Evolutionary conservation across 2,113 vertebrate species (phyloP), one percentile per base, ranked within the genome.

Genomic region (Trematomus loennbergii): DNA sequence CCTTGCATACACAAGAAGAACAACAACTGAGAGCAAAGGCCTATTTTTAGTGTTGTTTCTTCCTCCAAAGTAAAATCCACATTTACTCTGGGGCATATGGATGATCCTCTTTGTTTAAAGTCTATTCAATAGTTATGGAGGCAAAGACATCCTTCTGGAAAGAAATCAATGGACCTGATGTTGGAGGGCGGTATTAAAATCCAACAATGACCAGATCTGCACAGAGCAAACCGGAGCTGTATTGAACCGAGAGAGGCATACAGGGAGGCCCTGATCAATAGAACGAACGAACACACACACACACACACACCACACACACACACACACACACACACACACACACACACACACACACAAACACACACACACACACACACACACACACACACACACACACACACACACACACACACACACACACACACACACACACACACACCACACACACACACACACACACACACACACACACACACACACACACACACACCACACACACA

Each of bases 31-130:
- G 29, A 73, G 59, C 29, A 67, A 25, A 15, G 12, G 36, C 64
- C 86, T 90, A 93, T 94, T 92, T 93, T 91, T 93, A 87, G 87
- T 60, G 54, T 57, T 70, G 43, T 82, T 87, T 40, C 62, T 70
- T 69, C 71, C 60, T 48, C 13, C 29, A 70, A 70, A 87, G 78
- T 53, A 20, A 72, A 69, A 77, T 66, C 60, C 74, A 78, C 75
- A 68, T 83, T 69, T 85, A 90, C 92, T 93, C 90, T 81, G 57
- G 90, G 92, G 89, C 82, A 86, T 88, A 81, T 85, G 87, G 87
- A 87, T 85, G 85, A 88, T 89, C 88, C 83, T 91, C 89, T 92
- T 92, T 92, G 90, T 92, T 93, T 89, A 87, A 91, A 92, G 82
- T 90, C 76, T 88, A 89, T 89, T 92, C 89, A 80, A 92, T 92